phyloP scores from a whole-genome alignment of 2,888 invertebrate genomes.

The Morpho achilles region DNA sequence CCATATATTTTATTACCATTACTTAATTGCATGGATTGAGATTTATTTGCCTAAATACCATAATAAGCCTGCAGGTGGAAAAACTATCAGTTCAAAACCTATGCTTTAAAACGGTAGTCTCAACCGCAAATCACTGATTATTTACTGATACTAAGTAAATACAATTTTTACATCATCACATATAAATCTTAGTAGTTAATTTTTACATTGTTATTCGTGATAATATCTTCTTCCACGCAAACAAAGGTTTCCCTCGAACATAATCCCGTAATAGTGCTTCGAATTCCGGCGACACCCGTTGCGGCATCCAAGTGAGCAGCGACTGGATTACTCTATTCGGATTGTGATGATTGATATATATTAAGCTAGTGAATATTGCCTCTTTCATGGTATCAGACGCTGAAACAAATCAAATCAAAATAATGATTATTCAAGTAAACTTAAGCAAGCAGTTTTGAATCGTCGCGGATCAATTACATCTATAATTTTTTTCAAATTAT shows the following conservation, averaged over 20 bases:
- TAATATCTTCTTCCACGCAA: conserved; percentile 49
- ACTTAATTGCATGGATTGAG: too few relatives aligned
- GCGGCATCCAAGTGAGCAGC: conserved; percentile 52
- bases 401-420: conserved; percentile 35
- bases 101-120: background rate
- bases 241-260: conserved; percentile 47
- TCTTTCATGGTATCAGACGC: conserved; percentile 52
- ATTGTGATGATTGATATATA: conserved; percentile 54
- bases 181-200: background rate
- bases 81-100: background rate
- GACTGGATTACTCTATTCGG: conserved; percentile 41
- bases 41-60: too few relatives aligned
- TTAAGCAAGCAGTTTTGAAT: too few relatives aligned
- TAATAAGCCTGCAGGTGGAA: too few relatives aligned
- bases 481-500: too few relatives aligned
- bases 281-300: conserved; percentile 45
- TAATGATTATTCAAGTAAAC: background rate
- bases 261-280: conserved; percentile 44
- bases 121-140: background rate
- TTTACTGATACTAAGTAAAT: background rate
- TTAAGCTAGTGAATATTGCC: conserved; percentile 55
- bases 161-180: conserved; percentile 1
- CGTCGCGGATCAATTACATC: too few relatives aligned
- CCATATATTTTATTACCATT: too few relatives aligned
- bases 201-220: conserved; percentile 27